These are phyloP conservation scores for Diplosoma virens DNA, from an alignment of 23 tunicate species.

Conservation along the genomic window DNA sequence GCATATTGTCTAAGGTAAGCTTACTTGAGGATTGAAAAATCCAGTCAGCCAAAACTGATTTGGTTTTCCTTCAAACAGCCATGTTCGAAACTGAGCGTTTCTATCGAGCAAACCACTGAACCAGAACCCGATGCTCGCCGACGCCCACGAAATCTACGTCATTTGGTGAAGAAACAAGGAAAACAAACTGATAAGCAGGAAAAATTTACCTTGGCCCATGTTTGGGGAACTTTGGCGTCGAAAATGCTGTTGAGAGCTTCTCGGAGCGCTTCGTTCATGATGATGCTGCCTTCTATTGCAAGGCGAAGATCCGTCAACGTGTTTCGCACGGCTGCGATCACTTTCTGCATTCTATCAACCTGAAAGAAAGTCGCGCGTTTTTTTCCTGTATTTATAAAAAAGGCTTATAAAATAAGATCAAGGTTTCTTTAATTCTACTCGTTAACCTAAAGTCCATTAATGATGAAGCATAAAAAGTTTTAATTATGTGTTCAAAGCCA, in stretches of 20 bases:
- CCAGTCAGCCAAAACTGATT: conserved; percentile 97
- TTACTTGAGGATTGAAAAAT: conserved; percentile 94
- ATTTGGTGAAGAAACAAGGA: background rate
- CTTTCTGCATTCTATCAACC: conserved; percentile 94
- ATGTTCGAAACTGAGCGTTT: conserved; percentile 79
- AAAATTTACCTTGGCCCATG: conserved; percentile 69
- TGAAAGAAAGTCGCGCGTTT: too few species aligned
- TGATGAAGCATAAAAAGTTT: too few species aligned
- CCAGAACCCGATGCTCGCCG: conserved; percentile 93
- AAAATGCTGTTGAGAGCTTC: conserved; percentile 75
- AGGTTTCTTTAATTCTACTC: background rate
- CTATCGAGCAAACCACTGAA: conserved; percentile 93
- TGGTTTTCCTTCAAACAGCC: conserved; percentile 93
- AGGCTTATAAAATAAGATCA: background rate
- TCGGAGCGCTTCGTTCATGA: conserved; percentile 85
- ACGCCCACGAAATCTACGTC: conserved; percentile 87
- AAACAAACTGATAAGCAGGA: background rate
- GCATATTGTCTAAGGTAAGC: too few species aligned
- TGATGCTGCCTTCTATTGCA: conserved; percentile 90
- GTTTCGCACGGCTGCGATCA: conserved; percentile 65
- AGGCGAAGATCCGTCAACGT: conserved; percentile 78
- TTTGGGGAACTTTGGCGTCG: conserved; percentile 76
- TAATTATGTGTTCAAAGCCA: too few species aligned
- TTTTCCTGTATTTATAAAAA: too few species aligned
- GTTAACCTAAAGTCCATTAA: too few species aligned